Conservation (phyloP, 2,888 invertebrate species). For the Himalopsyche japonica region DNA sequence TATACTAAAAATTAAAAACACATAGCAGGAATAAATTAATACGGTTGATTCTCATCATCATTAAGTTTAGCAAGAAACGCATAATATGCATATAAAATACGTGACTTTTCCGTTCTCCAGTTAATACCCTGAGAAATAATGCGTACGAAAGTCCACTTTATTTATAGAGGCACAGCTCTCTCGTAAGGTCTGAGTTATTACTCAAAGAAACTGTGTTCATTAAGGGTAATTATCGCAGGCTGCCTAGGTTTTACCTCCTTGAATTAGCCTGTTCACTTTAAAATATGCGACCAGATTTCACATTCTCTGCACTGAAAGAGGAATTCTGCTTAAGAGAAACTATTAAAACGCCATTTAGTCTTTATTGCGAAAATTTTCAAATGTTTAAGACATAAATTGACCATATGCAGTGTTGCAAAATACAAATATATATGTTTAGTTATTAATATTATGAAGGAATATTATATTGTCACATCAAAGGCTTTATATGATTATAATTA, state of each 20-base stretch:
- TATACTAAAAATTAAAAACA: too few relatives aligned
- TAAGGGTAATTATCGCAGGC: conserved; percentile 29
- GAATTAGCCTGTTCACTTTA: conserved; percentile 7
- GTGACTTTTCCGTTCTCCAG: neutral
- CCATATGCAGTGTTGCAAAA: too few relatives aligned
- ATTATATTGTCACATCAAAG: too few relatives aligned
- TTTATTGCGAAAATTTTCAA: neutral
- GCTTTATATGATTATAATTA: too few relatives aligned
- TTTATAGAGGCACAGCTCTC: neutral
- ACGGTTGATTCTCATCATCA: neutral
- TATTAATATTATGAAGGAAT: too few relatives aligned
- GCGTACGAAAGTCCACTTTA: neutral
- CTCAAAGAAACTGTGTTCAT: conserved; percentile 27
- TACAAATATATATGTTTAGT: too few relatives aligned
- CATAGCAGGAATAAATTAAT: neutral
- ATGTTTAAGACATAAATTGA: neutral
- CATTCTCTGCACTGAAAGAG: neutral
- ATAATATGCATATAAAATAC: neutral
- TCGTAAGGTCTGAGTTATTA: conserved; percentile 14
- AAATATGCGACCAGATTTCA: conserved; percentile 5
- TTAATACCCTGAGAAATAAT: neutral
- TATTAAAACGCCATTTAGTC: neutral
- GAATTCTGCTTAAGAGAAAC: neutral
- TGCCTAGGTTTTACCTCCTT: conserved; percentile 19
- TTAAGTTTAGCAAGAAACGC: neutral